Conservation (phyloP, 2,888 invertebrate species). For the Lasioglossum pauxillum region DNA sequence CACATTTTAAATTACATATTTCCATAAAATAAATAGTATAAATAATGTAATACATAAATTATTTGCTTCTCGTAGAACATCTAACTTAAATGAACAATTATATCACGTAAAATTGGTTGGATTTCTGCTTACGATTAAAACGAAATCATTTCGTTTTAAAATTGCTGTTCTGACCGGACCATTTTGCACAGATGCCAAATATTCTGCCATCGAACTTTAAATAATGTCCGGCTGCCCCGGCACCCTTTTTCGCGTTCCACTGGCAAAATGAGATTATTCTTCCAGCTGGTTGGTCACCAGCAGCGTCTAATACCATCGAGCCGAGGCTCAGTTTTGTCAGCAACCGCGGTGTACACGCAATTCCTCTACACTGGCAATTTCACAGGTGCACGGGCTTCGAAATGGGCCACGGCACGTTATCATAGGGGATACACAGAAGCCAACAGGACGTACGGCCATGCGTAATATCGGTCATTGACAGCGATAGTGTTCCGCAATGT, state of each 20-base stretch:
- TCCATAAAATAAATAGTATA: not conserved
- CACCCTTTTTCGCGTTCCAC: not conserved
- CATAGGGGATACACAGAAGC: slow-evolving; percentile 74
- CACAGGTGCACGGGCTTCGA: slow-evolving; percentile 70
- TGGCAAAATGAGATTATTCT: slow-evolving; percentile 1
- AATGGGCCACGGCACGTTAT: slow-evolving; percentile 73
- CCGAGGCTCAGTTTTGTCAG: not conserved
- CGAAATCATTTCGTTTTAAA: not conserved
- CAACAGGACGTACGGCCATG: slow-evolving; percentile 69
- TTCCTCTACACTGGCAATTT: slow-evolving; percentile 74
- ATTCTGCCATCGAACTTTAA: not conserved
- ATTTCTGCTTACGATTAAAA: not conserved
- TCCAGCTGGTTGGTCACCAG: not conserved
- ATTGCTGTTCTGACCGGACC: not conserved
- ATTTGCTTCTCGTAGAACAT: not conserved
- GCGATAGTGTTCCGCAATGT: slow-evolving; percentile 77
- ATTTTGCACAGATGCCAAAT: not conserved
- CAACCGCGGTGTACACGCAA: slow-evolving; percentile 56
- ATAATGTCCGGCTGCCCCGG: not conserved
- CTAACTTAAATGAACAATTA: not conserved
- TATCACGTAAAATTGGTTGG: not conserved
- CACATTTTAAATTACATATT: not conserved
- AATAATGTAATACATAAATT: too few species aligned
- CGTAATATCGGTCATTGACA: slow-evolving; percentile 82
- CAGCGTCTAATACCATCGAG: not conserved